A percentile compares a stretch with the other conserved stretches of the same genome.
Conservation (phyloP, 2,113 vertebrate genomes). For the Centrocercus urophasianus region DNA sequence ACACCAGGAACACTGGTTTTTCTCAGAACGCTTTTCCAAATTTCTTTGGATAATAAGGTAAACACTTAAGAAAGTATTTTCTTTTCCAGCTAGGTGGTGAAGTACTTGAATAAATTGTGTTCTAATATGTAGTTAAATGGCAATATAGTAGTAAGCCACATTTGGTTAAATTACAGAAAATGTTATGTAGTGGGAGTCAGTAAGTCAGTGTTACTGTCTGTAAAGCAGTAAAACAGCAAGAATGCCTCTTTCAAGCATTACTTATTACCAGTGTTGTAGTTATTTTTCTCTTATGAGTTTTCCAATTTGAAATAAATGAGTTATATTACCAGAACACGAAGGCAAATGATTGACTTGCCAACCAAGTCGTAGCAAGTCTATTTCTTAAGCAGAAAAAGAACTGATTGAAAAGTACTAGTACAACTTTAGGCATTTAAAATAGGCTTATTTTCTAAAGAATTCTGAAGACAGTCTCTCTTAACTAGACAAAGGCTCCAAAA, state of each 20-base stretch:
- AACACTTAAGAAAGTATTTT: background rate
- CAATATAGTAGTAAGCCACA: background rate
- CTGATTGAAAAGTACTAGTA: background rate
- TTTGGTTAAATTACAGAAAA: background rate
- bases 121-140: background rate
- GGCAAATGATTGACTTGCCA: background rate
- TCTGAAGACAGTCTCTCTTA: background rate
- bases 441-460: background rate
- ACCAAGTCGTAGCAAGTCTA: background rate
- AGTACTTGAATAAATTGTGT: background rate
- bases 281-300: background rate
- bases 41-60: background rate
- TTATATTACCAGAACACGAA: background rate
- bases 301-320: too few species aligned
- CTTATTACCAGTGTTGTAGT: rapidly evolving
- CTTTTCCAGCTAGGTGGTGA: background rate
- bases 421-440: background rate
- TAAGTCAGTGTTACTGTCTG: background rate
- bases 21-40: background rate
- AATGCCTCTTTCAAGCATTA: background rate
- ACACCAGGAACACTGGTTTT: background rate
- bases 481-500: background rate
- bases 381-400: background rate
- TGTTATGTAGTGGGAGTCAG: background rate
- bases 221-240: background rate